phyloP scores from a whole-genome alignment of 2,113 vertebrate genomes.

The Pan paniscus region DNA sequence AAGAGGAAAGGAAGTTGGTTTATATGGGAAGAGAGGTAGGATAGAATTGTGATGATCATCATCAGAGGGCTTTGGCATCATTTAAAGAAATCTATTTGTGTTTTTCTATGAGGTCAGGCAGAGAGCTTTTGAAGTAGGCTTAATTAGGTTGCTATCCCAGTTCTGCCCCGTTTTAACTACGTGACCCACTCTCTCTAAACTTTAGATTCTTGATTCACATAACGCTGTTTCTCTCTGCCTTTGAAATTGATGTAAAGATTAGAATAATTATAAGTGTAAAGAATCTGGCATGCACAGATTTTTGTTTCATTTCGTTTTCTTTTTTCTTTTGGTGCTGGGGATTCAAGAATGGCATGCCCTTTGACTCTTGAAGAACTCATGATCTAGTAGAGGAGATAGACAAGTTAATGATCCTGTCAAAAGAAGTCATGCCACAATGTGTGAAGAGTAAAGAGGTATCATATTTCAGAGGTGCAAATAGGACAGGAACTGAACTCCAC shows the following conservation, averaged over 20 bases:
- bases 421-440: not conserved
- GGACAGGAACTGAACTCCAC: no score
- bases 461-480: not conserved
- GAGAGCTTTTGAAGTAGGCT: not conserved
- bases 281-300: not conserved
- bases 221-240: not conserved
- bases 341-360: not conserved
- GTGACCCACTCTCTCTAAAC: not conserved
- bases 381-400: not conserved
- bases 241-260: not conserved
- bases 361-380: not conserved
- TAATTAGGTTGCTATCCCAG: not conserved
- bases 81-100: not conserved
- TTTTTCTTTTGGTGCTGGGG: not conserved
- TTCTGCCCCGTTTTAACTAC: not conserved
- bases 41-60: not conserved
- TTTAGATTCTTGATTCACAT: not conserved
- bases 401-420: not conserved
- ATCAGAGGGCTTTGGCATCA: not conserved
- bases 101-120: not conserved
- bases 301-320: not conserved
- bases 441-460: not conserved
- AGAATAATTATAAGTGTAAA: not conserved
- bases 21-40: not conserved
- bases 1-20: not conserved